These are phyloP conservation scores for Pteromalus puparum DNA, from an alignment of 1,140 invertebrate genomes.

Conservation along the genomic window DNA sequence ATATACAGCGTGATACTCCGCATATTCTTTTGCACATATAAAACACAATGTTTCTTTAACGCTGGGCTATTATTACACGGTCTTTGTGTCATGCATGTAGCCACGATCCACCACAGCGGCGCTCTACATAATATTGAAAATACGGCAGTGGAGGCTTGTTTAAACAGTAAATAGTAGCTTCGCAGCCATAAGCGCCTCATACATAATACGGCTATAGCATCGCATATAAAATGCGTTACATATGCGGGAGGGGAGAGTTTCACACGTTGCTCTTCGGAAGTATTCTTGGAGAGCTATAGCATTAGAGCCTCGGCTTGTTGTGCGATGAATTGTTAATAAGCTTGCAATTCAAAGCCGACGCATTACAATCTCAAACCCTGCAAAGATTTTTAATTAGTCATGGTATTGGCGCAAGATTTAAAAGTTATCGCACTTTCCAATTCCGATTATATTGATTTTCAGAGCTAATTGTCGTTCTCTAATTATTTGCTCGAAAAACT, in stretches of 20 bases:
- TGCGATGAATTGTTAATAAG: background rate
- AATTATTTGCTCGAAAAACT: no score
- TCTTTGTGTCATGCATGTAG: background rate
- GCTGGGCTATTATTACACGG: background rate
- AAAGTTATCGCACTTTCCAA: background rate
- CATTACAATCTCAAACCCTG: background rate
- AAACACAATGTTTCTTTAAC: background rate
- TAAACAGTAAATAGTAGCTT: conserved; percentile 1
- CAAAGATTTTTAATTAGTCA: background rate
- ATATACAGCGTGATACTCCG: background rate
- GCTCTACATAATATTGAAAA: background rate
- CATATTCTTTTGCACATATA: background rate
- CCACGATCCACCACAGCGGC: no score
- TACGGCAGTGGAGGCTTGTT: background rate
- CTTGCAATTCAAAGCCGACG: background rate
- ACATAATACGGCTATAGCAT: background rate
- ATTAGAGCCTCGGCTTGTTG: background rate
- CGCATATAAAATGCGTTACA: background rate
- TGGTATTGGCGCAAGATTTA: background rate
- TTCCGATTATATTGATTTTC: no score
- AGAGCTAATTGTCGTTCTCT: no score
- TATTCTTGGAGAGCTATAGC: conserved; percentile 31
- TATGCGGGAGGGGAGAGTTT: background rate
- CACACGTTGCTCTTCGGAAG: conserved; percentile 39
- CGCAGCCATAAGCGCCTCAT: background rate